Conservation (phyloP, 2,113 vertebrate species). For the Mesoclemmys tuberculata region DNA sequence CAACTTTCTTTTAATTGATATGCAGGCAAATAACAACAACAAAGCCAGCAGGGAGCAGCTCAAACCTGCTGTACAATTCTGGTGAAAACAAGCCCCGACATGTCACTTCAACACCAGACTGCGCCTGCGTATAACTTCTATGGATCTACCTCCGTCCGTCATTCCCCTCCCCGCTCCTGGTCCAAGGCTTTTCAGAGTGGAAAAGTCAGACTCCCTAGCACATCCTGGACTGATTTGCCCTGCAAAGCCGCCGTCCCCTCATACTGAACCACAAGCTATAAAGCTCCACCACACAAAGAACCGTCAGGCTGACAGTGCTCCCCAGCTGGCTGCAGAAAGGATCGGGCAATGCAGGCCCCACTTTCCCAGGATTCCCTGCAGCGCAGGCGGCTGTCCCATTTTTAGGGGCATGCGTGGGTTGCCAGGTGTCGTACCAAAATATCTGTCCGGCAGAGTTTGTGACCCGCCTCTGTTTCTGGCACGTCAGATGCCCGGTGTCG, state of each 20-base stretch:
- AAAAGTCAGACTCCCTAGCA: not conserved
- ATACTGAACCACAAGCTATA: not conserved
- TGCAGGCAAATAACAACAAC: not conserved
- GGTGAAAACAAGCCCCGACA: not conserved
- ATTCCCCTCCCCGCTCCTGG: not conserved
- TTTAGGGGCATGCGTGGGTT: not conserved
- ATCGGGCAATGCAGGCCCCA: not conserved
- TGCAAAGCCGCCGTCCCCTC: not conserved
- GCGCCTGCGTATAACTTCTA: no score
- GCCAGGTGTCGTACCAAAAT: constrained; percentile 56
- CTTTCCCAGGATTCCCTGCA: not conserved
- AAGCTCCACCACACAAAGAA: not conserved
- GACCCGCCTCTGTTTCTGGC: no score
- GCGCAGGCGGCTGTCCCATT: not conserved
- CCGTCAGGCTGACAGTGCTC: not conserved
- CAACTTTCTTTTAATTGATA: not conserved
- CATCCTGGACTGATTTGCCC: not conserved
- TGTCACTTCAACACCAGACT: no score
- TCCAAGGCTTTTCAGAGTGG: not conserved
- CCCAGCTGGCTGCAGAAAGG: not conserved
- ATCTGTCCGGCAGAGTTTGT: no score
- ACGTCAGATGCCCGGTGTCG: no score
- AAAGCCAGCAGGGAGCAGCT: not conserved
- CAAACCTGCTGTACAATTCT: not conserved
- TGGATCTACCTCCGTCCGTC: not conserved